Percentiles rank a stretch among this genome's conserved stretches.
Conservation (phyloP, 2,888 invertebrate species). For the Mythimna pallens region DNA sequence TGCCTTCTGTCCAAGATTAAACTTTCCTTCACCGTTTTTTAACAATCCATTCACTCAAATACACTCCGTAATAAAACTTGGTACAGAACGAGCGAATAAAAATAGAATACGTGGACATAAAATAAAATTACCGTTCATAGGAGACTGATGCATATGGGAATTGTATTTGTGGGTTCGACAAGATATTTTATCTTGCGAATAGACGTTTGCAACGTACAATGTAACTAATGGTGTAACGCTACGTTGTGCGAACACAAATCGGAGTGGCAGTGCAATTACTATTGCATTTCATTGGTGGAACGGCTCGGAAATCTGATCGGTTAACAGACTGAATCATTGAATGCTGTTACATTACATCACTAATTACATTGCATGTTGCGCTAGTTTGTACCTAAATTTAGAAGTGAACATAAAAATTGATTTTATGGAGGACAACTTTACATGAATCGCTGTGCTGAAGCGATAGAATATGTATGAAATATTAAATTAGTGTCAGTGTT, state of each 20-base stretch:
- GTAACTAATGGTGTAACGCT: conserved; percentile 35
- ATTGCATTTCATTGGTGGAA: conserved; percentile 20
- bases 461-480: neutral
- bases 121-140: conserved; percentile 38
- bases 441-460: neutral
- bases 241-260: conserved; percentile 28
- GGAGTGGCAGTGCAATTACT: conserved; percentile 39
- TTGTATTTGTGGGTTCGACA: conserved; percentile 35
- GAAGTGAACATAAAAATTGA: neutral
- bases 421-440: conserved; percentile 5
- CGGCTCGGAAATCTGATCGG: conserved; percentile 17
- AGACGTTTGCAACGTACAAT: conserved; percentile 26
- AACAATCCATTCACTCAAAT: conserved; percentile 78
- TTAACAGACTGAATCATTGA: conserved; percentile 26
- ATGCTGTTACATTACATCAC: conserved; percentile 19
- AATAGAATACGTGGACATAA: conserved; percentile 65
- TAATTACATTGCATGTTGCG: conserved; percentile 21
- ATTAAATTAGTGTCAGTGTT: neutral
- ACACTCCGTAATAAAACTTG: conserved; percentile 73
- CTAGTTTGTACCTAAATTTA: neutral
- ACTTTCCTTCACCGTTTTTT: conserved; percentile 81
- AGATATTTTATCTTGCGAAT: conserved; percentile 29
- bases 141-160: conserved; percentile 34
- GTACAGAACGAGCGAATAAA: conserved; percentile 61
- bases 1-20: conserved; percentile 89